These are phyloP conservation scores for Parnassius glacialis DNA, from an alignment of 2,888 invertebrate species.

Conservation along the genomic window DNA sequence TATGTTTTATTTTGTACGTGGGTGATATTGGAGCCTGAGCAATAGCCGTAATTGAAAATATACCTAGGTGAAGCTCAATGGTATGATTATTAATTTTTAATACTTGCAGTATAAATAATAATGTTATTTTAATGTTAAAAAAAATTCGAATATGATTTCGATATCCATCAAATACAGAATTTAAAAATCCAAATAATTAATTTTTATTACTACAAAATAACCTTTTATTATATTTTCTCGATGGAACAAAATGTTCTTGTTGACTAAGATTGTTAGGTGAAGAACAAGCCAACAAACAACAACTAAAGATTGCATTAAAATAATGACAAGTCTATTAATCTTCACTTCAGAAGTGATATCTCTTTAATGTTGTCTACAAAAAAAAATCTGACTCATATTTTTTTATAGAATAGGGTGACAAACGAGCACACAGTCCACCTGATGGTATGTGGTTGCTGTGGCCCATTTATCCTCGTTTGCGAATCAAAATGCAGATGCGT, in stretches of 20 bases:
- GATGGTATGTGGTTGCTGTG: no score
- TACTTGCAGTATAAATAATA: constrained; percentile 15
- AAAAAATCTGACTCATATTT: background rate
- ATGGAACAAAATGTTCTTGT: constrained; percentile 2
- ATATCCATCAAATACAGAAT: no score
- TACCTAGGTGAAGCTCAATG: constrained; percentile 1
- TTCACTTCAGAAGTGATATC: constrained; percentile 28
- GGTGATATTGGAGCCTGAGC: no score
- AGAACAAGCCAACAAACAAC: background rate
- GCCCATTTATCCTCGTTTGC: no score
- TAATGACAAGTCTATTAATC: constrained; percentile 42
- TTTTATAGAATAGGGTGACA: no score
- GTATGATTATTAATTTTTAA: constrained; percentile 19
- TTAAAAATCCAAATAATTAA: background rate
- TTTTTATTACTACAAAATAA: constrained; percentile 11
- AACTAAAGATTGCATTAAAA: constrained; percentile 43
- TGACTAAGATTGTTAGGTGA: background rate
- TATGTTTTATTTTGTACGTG: no score
- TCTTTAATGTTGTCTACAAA: constrained; percentile 10
- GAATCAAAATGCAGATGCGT: no score
- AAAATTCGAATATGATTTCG: constrained; percentile 2
- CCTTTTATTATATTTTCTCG: constrained; percentile 4
- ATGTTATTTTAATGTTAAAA: constrained; percentile 9
- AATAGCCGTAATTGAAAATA: constrained; percentile 1
- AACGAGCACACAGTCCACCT: no score